Evolutionary conservation across 2,797 vertebrate genomes (phyloP).

Genomic region (Champsocephalus gunnari): DNA sequence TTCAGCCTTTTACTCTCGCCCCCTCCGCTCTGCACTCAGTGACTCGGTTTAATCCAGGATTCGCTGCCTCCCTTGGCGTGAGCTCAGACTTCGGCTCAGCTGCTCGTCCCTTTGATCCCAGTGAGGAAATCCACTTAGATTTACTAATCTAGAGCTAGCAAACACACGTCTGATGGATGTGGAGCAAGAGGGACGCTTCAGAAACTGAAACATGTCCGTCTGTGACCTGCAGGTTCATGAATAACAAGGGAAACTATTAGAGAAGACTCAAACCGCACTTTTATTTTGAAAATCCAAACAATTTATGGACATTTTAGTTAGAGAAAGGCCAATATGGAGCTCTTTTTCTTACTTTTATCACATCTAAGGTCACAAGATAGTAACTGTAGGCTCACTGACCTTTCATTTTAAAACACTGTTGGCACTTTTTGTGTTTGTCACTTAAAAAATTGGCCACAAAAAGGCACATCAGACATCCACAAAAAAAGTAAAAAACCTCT

Average conservation of each 20-base stretch:
- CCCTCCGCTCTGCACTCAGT: constrained; percentile 11
- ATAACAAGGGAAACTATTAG: neutral
- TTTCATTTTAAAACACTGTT: constrained; percentile 14
- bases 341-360: neutral
- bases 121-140: constrained; percentile 82
- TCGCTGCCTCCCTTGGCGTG: constrained; percentile 77
- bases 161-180: constrained; percentile 45
- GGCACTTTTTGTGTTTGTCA: constrained; percentile 10
- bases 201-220: constrained; percentile 16
- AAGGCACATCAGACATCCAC: too few species aligned
- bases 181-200: constrained; percentile 41
- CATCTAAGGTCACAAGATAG: neutral
- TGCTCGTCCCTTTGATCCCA: constrained; percentile 83
- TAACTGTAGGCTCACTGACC: neutral
- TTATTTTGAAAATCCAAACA: constrained; percentile 7
- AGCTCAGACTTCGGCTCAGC: constrained; percentile 77
- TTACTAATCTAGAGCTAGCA: constrained; percentile 73
- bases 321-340: neutral
- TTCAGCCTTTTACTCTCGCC: constrained; percentile 36
- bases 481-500: too few species aligned
- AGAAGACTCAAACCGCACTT: neutral
- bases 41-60: constrained; percentile 82
- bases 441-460: neutral
- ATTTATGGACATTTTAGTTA: neutral
- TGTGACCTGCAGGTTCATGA: constrained; percentile 6